phyloP scores from a whole-genome alignment of 2,113 vertebrate species.

The Labeo catla region DNA sequence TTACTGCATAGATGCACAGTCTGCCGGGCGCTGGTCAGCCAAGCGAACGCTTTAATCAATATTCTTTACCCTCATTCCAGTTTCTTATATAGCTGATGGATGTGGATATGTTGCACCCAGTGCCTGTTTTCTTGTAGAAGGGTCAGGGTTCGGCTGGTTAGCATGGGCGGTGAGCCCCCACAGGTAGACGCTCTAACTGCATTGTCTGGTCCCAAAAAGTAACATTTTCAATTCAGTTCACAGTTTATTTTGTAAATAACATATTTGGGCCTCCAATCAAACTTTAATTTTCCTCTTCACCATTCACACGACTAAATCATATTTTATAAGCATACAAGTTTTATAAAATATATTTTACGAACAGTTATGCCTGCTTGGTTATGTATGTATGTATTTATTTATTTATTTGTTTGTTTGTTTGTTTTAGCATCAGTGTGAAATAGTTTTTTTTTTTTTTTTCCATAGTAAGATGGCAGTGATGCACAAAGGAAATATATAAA shows the following conservation, averaged over 20 bases:
- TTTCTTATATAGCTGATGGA: constrained; percentile 29
- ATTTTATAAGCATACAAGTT: neutral
- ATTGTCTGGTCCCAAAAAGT: neutral
- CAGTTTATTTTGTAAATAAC: neutral
- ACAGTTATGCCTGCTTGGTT: neutral
- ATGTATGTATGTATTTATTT: no score
- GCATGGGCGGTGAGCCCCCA: neutral
- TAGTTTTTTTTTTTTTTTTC: no score
- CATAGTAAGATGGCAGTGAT: no score
- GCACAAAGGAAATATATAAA: no score
- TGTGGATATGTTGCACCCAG: constrained; percentile 5
- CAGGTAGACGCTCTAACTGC: neutral
- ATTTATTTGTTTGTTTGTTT: no score
- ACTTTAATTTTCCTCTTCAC: neutral
- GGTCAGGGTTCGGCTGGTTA: neutral
- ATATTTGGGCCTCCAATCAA: neutral
- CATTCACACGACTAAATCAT: neutral
- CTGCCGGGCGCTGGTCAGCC: constrained; percentile 37
- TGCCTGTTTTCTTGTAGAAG: neutral
- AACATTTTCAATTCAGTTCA: neutral
- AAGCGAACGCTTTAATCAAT: constrained; percentile 31
- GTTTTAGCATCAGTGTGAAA: no score
- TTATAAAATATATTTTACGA: neutral
- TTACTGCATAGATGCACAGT: constrained; percentile 44
- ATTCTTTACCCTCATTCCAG: constrained; percentile 32